Evolutionary conservation across 2,888 invertebrate species (phyloP), one percentile per base, ranked within the genome.

Genomic region (Shargacucullia verbasci): DNA sequence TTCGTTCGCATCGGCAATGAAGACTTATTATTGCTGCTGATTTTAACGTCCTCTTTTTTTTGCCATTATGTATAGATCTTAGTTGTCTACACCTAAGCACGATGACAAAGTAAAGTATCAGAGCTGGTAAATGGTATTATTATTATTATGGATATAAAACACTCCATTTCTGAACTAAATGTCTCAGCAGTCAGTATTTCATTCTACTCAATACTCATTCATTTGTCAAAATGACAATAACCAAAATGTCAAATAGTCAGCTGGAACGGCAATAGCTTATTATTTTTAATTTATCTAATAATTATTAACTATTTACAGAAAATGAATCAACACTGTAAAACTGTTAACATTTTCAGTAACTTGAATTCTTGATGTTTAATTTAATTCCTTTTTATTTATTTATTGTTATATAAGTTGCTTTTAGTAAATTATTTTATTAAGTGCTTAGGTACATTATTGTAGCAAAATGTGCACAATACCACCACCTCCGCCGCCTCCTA

Each of bases 381-480:
- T 54, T 3, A 35, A 29, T 38, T 62, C 37, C 33, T 10, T 10
- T 41, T 15, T 25, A 27, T 62, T 44, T 38, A 33, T 59, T 63
- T 35, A 52, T 52, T 56, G 41, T 73, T 68, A 73, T 61, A 54
- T 64, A 77, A 69, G 50, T 59, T 55, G 31, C 20, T 34, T 7
- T 27, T 27, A n/a, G n/a, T 27, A 5, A 27, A 7, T 27, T 29
- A n/a, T 44, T 59, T 53, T 40, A 25, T n/a, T 12, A 29, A n/a
- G 6, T 38, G 20, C 4, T 20, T 20, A 20, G 47, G 0, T 29
- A 29, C 8, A 2, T 7, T 10, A 50, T 54, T 13, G 7, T 39
- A 33, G 12, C 25, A 84, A 56, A 72, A 92, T 92, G 92, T 90
- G 91, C 72, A 79, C 90, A 20, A 80, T 86, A 72, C 91, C 90